Conservation (phyloP, 2,888 invertebrate genomes). For the Neocrepidodera transversa region DNA sequence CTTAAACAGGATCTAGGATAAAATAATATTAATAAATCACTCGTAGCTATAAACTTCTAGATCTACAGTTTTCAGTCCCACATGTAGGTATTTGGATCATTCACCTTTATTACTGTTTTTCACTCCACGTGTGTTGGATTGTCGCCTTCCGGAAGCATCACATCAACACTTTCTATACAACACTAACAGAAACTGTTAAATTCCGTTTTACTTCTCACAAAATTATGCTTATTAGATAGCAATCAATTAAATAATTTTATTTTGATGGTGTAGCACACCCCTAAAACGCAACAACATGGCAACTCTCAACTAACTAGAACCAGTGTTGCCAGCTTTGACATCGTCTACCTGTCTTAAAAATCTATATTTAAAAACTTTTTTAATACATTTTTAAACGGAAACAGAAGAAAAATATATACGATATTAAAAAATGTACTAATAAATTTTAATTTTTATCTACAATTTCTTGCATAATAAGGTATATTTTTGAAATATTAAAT, state of each 20-base stretch:
- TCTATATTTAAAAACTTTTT: slow-evolving; percentile 16
- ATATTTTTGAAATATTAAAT: no score
- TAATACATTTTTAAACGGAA: no score
- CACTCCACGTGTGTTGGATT: slow-evolving; percentile 40
- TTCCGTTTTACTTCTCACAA: slow-evolving; percentile 9
- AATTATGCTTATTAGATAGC: slow-evolving; percentile 16
- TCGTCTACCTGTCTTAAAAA: slow-evolving; percentile 21
- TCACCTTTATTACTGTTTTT: slow-evolving; percentile 38
- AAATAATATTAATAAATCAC: slow-evolving; percentile 22
- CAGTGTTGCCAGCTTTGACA: slow-evolving; percentile 22
- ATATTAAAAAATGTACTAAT: no score
- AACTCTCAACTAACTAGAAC: slow-evolving; percentile 48
- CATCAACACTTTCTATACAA: slow-evolving; percentile 7
- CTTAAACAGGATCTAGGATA: slow-evolving; percentile 22
- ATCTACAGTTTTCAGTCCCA: slow-evolving; percentile 31
- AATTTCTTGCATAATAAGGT: no score
- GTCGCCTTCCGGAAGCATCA: slow-evolving; percentile 13
- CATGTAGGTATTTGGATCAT: slow-evolving; percentile 41
- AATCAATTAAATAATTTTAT: slow-evolving; percentile 26
- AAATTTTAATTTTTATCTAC: no score
- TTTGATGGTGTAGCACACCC: slow-evolving; percentile 48
- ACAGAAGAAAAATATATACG: no score
- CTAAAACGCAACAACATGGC: slow-evolving; percentile 57
- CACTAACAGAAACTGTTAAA: slow-evolving; percentile 9
- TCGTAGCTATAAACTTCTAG: slow-evolving; percentile 13